phyloP scores from a whole-genome alignment of 2,113 vertebrate species.

The Dolichallabes microphthalmus region DNA sequence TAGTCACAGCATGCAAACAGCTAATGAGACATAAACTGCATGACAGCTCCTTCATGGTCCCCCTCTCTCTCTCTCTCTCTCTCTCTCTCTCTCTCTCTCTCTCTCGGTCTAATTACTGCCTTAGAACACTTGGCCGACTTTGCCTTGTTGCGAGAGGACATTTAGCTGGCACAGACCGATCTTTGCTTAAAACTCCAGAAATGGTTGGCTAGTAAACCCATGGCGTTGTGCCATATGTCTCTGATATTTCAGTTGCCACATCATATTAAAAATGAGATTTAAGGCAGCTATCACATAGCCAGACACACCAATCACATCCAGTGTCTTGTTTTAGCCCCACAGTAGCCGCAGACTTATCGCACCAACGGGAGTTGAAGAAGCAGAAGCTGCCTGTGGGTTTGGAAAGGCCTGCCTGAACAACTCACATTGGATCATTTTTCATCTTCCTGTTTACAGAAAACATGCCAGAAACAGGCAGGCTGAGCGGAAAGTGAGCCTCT shows the following conservation, averaged over 20 bases:
- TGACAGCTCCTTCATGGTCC: constrained; percentile 28
- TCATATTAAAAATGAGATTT: constrained; percentile 14
- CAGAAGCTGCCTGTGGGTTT: constrained; percentile 46
- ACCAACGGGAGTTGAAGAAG: constrained; percentile 6
- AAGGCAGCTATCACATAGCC: constrained; percentile 23
- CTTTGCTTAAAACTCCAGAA: constrained; percentile 32
- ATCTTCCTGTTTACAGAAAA: constrained; percentile 50
- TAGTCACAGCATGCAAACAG: constrained; percentile 43
- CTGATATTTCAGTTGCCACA: constrained; percentile 31
- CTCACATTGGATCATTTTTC: constrained; percentile 44
- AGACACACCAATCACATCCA: constrained; percentile 13
- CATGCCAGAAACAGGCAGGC: constrained; percentile 34
- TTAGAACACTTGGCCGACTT: constrained; percentile 23
- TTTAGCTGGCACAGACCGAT: constrained; percentile 41
- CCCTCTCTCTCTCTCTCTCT: no score
- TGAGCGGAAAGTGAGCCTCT: constrained; percentile 8
- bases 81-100: constrained; percentile 9
- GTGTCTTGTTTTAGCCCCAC: neutral
- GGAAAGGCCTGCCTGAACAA: constrained; percentile 43
- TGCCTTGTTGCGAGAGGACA: constrained; percentile 26
- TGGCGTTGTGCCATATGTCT: constrained; percentile 21
- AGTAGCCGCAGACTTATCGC: constrained; percentile 4
- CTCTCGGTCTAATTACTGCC: constrained; percentile 32
- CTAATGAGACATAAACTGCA: constrained; percentile 39
- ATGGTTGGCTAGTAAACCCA: constrained; percentile 37